Evolutionary conservation across 53 echinoderm and acorn worm species (phyloP), one percentile per base, ranked within the genome.

Genomic region (Astropecten irregularis): DNA sequence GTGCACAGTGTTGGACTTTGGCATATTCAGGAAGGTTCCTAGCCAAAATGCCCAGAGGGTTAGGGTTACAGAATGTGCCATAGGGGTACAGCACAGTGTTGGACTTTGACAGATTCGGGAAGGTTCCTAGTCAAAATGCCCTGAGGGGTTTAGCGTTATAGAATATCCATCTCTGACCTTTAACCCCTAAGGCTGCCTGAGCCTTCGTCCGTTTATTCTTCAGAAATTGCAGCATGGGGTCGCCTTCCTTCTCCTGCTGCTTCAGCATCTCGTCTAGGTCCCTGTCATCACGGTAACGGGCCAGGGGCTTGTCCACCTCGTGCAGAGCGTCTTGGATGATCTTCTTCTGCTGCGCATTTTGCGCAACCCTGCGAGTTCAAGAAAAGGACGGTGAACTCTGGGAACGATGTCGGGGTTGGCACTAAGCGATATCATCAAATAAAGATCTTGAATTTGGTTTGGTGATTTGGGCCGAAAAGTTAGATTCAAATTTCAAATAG

Each of bases 271-370:
- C 48, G 68, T 99, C 99, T 50, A 99, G 86, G 69, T 95, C 94
- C 28, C 37, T 13, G 63, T 99, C 99, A 27, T 92, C 86, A 31
- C 83, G 62, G 89, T 99, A 99, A 21, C 99, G 82, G 4, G 99
- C 94, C 32, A 99, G 77, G 2, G 99, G 99, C 34, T 99, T 99
- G 67, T 83, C 83, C 99, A 99, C 94, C 84, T 99, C 99, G 33
- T 92, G 85, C 35, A 91, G 40, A 1, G 88, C 84, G 27, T 99
- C 90, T 47, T 85, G 71, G 3, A 88, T 47, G 1, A 34, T 29
- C 48, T 83, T 40, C 23, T 83, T 50, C 40, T 90, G 84, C 40
- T 90, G 62, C 49, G 92, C 66, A 28, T 73, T 83, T 68, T 97
- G 97, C 10, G 88, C 92, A 11, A 97, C 55, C 9, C 97, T 96